phyloP scores from a whole-genome alignment of 2,113 vertebrate genomes.

The Phylloscopus trochilus region DNA sequence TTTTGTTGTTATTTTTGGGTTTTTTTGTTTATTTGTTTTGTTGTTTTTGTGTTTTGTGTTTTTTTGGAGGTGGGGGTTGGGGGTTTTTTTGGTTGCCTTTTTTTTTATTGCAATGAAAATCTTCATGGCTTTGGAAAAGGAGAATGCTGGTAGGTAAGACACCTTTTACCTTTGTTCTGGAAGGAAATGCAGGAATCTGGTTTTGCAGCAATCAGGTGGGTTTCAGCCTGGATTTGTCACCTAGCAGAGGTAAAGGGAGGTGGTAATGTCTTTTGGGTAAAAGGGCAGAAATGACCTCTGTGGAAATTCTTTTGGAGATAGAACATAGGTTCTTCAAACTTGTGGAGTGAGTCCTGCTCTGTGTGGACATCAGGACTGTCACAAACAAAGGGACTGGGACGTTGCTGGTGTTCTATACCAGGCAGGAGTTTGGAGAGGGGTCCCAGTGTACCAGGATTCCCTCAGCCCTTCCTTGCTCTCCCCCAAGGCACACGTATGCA shows the following conservation, averaged over 20 bases:
- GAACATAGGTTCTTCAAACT: background rate
- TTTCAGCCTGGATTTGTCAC: background rate
- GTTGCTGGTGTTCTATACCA: background rate
- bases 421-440: background rate
- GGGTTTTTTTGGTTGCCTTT: background rate
- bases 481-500: accelerated
- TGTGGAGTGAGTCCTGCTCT: background rate
- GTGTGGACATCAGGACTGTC: background rate
- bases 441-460: background rate
- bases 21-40: too few species aligned
- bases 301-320: background rate
- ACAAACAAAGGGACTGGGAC: background rate
- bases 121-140: background rate
- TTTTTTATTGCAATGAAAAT: background rate
- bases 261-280: background rate
- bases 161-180: background rate
- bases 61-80: background rate
- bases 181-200: background rate
- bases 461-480: background rate
- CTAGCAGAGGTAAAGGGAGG: background rate
- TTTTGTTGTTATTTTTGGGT: background rate
- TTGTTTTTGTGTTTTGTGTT: too few species aligned
- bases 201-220: background rate
- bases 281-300: background rate
- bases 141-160: background rate